Base-by-base conservation (phyloP, 2,888 invertebrate species). In the Lycia hirtaria region DNA sequence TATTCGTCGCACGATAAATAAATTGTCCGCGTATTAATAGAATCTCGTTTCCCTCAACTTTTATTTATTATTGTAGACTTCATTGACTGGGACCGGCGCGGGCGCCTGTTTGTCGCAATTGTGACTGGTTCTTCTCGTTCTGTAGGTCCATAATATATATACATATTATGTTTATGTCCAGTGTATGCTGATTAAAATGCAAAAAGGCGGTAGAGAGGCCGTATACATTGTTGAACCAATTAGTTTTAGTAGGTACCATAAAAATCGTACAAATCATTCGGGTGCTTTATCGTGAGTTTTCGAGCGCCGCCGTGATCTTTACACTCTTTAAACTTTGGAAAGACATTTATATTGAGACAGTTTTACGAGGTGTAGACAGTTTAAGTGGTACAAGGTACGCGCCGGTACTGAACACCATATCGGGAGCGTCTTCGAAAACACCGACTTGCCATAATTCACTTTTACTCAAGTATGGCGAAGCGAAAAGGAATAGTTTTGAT, bases 91-190 rank as follows among this genome's bases (percentile, higher is more conserved):
- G 72, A 63, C 75, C 75, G 89, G 88, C 88, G 89, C 75, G 75
- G 89, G 88, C 88, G 89, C 88, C 90, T 76, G 80, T 78, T 81
- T 82, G 88, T 81, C 88, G 90, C 88, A 84, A 81, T 85, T 83
- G 84, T 86, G 86, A 89, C 89, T 89, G 88, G 90, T 88, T 88
- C 86, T 85, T 88, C 87, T 87, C 78, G 89, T 88, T 87, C 83
- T 80, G 79, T 85, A 80, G 78, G 81, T 73, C 83, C 84, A 86
- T 87, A 85, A 80, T 81, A 83, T 80, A 78, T 77, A 78, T 76
- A 72, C 19, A 77, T 76, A 72, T 15, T 80, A 81, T 82, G 80
- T 83, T 84, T 85, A 85, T 85, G 83, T 83, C 80, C 81, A 87
- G 80, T 79, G 80, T 80, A 79, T 78, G 73, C 80, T 83, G 81